Evolutionary conservation across 1,140 invertebrate genomes (phyloP), one percentile per base, ranked within the genome.

Genomic region (Plutomurus gul): DNA sequence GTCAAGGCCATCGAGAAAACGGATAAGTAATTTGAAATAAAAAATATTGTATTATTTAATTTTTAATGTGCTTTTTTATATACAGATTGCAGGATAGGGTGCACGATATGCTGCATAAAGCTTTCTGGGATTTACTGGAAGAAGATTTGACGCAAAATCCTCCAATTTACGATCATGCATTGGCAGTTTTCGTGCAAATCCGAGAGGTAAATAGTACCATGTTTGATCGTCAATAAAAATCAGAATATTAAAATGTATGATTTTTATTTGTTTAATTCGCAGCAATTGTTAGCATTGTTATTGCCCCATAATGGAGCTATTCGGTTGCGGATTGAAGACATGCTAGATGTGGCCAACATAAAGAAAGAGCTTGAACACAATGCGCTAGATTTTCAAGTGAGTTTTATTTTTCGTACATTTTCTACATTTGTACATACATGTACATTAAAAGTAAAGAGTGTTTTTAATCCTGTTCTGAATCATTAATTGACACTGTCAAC

Each of bases 101-200:
- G 33, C 46, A 27, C 4, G 27, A 71, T 6, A 20, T 65, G n/a
- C 30, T 77, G 78, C 71, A 33, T 33, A 39, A 4, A 18, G 96
- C 95, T 10, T 99, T 97, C 87, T 99, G 97, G 93, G 93, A 98
- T 88, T 85, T 94, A 46, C 86, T 99, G 22, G 87, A 91, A 46
- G 88, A 92, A 77, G 91, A 97, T 85, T 86, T 99, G 16, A 87
- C 89, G 16, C 90, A 93, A 83, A 90, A 93, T 85, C 96, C 96
- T 20, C 95, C 95, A 3, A 89, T 92, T 84, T 97, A 93, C 86
- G 91, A 90, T 39, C 94, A 96, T 85, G 96, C 95, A 33, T 88
- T 97, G 77, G 87, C 92, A 36, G 87, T 98, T 30, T 87, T 98
- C 33, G 89, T 92, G 83, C 96, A 98, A 88, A 93, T 98, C 33